Conservation (phyloP, 2,797 vertebrate species). For the Thripadectes ignobilis region DNA sequence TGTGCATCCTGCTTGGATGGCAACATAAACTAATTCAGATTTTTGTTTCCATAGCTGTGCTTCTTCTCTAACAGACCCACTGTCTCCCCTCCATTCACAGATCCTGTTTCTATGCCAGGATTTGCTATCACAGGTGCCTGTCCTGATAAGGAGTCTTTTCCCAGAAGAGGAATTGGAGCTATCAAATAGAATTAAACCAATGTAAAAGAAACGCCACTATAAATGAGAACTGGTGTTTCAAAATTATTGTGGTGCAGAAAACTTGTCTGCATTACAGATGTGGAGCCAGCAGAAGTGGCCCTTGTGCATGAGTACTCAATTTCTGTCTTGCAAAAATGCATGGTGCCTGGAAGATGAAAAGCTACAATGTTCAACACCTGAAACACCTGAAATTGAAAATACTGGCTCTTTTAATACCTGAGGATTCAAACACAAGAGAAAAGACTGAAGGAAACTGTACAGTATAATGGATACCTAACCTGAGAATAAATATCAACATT, state of each 20-base stretch:
- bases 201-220: background rate
- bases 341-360: background rate
- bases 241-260: background rate
- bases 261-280: background rate
- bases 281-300: background rate
- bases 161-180: background rate
- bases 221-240: background rate
- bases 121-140: background rate
- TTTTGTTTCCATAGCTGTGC: background rate
- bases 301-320: accelerated
- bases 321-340: background rate
- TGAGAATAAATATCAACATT: background rate
- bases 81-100: background rate
- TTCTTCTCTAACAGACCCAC: background rate
- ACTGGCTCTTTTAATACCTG: background rate
- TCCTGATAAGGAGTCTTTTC: background rate
- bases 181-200: background rate
- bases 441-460: background rate
- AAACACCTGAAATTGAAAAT: background rate
- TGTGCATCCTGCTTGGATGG: background rate
- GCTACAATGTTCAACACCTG: background rate
- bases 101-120: background rate
- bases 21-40: background rate
- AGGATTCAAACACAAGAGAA: background rate
- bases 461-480: background rate